These are phyloP conservation scores for Petrosia ficiformis DNA, from an alignment of 37 sponge, comb jelly and placozoan species.

Conservation along the genomic window DNA sequence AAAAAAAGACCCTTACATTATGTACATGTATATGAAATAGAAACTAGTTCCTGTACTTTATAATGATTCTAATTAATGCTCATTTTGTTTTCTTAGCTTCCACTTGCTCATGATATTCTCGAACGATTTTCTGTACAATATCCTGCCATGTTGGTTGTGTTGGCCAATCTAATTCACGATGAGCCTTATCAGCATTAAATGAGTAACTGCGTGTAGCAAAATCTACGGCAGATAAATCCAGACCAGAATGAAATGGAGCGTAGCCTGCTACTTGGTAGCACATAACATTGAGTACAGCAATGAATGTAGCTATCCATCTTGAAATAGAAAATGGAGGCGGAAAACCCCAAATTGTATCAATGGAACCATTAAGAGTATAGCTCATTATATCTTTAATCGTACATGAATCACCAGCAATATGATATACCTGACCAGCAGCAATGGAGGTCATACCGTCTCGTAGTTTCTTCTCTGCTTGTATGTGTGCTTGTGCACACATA, in stretches of 20 bases:
- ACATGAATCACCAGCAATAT: not conserved
- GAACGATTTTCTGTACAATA: too few species aligned
- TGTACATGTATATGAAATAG: too few species aligned
- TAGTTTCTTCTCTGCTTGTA: slow-evolving; percentile 51
- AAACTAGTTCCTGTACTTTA: too few species aligned
- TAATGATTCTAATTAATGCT: too few species aligned
- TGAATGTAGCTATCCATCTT: slow-evolving; percentile 10
- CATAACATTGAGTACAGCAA: slow-evolving; percentile 18
- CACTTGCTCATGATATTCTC: too few species aligned
- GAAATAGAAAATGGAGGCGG: slow-evolving; percentile 3
- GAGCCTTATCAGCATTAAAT: slow-evolving; percentile 13
- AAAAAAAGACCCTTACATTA: too few species aligned
- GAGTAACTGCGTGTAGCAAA: slow-evolving; percentile 4
- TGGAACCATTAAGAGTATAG: not conserved
- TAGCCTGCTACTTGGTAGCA: slow-evolving; percentile 22
- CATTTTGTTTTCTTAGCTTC: too few species aligned
- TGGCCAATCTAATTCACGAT: slow-evolving; percentile 45
- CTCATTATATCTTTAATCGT: slow-evolving; percentile 7
- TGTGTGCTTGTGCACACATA: slow-evolving; percentile 30
- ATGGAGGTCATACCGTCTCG: not conserved
- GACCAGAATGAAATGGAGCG: not conserved
- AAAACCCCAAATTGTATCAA: slow-evolving; percentile 9
- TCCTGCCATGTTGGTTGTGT: slow-evolving; percentile 18
- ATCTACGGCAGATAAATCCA: not conserved
- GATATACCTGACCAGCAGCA: slow-evolving; percentile 53